Base-by-base conservation (phyloP, 1,140 invertebrate genomes). In the Drosophila jambulina region DNA sequence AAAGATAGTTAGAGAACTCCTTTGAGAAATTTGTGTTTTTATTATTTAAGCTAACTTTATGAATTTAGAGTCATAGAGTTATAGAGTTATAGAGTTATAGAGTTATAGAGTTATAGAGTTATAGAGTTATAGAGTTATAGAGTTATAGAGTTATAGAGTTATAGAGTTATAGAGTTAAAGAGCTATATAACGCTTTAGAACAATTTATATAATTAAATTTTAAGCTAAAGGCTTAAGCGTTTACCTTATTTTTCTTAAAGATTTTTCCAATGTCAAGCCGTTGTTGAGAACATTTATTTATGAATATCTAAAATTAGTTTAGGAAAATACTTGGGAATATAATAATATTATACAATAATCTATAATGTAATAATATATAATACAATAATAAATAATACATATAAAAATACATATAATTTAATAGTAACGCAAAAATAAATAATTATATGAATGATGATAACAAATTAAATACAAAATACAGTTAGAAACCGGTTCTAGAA, bases 401-500 rank as follows among this genome's bases (percentile, higher is more conserved):
- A n/a, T n/a, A n/a, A n/a, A n/a, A n/a, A n/a, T n/a, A n/a, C n/a
- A n/a, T n/a, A 38, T 38, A 38, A 38, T 17, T 10, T 38, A n/a
- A 9, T 21, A 12, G 1, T 43, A 6, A 43, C 21, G 0, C 4
- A 43, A 5, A 2, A 21, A 45, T 23, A 45, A 10, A 21, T 15
- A 45, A 7, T 23, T 3, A 38, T 51, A 51, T 13, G 1, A 32
- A 19, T 29, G 3, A 9, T 10, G 23, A 34, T 34, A 54, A 34
- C 13, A 8, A 8, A 23, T 21, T 9, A 21, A 19, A 10, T 54
- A 17, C 6, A 29, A 53, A 32, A 67, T 51, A 23, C 5, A 40
- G 2, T 21, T 17, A 21, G 3, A 53, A 69, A 53, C 34, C 60
- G n/a, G 60, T 54, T 54, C 17, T 10, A 27, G 4, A 62, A 5